These are phyloP conservation scores for Acrocephalus arundinaceus DNA, from an alignment of 2,113 vertebrate species.

Conservation along the genomic window DNA sequence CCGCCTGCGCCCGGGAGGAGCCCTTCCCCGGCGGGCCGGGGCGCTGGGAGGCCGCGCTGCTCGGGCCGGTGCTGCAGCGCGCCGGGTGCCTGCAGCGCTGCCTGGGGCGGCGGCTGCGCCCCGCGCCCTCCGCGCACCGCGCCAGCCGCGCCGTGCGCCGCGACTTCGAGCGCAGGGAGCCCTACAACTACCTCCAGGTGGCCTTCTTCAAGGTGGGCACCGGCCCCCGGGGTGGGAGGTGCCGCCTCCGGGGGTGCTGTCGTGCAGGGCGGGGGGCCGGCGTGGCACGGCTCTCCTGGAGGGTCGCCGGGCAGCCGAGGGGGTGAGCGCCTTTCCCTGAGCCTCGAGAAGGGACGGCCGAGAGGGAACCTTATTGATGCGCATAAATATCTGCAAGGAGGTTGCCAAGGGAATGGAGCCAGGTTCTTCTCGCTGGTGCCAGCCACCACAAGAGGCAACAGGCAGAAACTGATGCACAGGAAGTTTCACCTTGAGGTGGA, in stretches of 20 bases:
- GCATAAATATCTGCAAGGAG: background rate
- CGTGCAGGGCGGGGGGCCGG: background rate
- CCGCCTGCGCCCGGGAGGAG: too few species aligned
- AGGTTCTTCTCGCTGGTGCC: background rate
- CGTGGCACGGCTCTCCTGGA: background rate
- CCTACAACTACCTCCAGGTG: slow-evolving; percentile 95
- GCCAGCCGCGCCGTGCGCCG: slow-evolving; percentile 80
- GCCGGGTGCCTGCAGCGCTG: slow-evolving; percentile 89
- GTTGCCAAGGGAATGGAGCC: background rate
- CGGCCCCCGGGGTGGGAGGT: background rate
- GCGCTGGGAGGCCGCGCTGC: background rate
- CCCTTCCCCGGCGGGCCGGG: too few species aligned
- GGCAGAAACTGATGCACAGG: background rate
- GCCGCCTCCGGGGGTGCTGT: background rate
- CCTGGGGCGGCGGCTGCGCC: slow-evolving; percentile 64
- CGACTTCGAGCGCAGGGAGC: slow-evolving; percentile 84
- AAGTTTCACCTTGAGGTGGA: background rate
- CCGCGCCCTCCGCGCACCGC: slow-evolving; percentile 77
- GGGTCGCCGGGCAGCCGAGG: background rate
- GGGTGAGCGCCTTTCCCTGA: background rate
- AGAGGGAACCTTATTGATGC: background rate
- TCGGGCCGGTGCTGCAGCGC: slow-evolving; percentile 71
- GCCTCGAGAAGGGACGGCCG: background rate
- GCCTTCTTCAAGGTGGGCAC: slow-evolving; percentile 87
- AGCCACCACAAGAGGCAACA: background rate